These are phyloP conservation scores for Crenichthys baileyi DNA, from an alignment of 2,797 vertebrate species.

Conservation along the genomic window DNA sequence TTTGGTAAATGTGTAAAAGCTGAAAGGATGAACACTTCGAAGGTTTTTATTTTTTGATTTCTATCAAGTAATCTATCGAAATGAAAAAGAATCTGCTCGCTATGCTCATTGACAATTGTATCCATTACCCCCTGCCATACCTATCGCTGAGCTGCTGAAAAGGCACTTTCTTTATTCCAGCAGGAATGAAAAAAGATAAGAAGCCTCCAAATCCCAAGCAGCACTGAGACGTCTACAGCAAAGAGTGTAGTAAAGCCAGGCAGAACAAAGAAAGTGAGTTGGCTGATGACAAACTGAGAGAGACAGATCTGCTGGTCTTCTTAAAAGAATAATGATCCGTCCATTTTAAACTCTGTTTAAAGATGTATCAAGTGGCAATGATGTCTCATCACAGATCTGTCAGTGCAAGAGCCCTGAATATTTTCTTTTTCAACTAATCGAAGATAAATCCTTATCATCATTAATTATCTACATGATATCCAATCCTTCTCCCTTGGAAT, in stretches of 20 bases:
- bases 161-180: constrained; percentile 18
- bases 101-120: background rate
- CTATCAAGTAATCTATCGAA: constrained; percentile 23
- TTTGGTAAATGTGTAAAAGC: constrained; percentile 27
- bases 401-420: constrained; percentile 5
- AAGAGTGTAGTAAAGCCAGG: constrained; percentile 18
- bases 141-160: constrained; percentile 15
- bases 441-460: constrained; percentile 32
- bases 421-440: constrained; percentile 31
- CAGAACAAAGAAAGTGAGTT: constrained; percentile 28
- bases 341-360: constrained; percentile 37
- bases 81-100: background rate
- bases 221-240: constrained; percentile 7
- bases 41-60: constrained; percentile 34
- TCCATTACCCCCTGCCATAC: background rate
- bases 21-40: constrained; percentile 35
- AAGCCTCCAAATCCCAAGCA: constrained; percentile 16
- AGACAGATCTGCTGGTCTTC: constrained; percentile 33
- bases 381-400: constrained; percentile 21
- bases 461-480: constrained; percentile 12
- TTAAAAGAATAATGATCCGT: constrained; percentile 42
- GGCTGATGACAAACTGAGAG: constrained; percentile 29
- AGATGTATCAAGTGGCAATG: constrained; percentile 38
- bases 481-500: constrained; percentile 13
- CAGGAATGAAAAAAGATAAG: constrained; percentile 17